These are phyloP conservation scores for Strigamia maritima DNA, from an alignment of 2,888 invertebrate genomes.

Conservation along the genomic window DNA sequence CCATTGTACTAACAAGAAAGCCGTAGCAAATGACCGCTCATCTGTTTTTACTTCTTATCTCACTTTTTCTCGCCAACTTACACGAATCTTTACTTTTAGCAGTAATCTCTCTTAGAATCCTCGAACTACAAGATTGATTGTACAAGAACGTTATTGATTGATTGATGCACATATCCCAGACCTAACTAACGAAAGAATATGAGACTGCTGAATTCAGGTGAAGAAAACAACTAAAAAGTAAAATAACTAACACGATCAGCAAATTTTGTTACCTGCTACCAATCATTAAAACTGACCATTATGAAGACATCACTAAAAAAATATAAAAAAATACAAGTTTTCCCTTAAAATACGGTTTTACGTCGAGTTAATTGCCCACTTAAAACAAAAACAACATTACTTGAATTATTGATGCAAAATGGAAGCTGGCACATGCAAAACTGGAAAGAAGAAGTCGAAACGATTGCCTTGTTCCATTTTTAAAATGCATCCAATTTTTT, in stretches of 20 bases:
- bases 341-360: not conserved
- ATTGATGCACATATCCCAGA: slow-evolving; percentile 6
- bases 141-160: not conserved
- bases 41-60: not conserved
- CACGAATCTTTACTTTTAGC: slow-evolving; percentile 19
- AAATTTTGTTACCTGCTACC: too few species aligned
- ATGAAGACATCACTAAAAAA: too few species aligned
- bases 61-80: not conserved
- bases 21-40: not conserved
- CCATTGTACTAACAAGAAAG: slow-evolving; percentile 13
- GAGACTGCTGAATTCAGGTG: not conserved
- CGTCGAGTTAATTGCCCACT: not conserved
- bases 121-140: not conserved
- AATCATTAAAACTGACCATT: too few species aligned
- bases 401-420: not conserved
- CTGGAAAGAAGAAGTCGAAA: not conserved
- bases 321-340: too few species aligned
- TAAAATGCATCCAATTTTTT: not conserved
- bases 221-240: not conserved
- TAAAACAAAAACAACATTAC: not conserved
- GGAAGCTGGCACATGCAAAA: not conserved
- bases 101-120: not conserved
- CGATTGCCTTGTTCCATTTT: not conserved
- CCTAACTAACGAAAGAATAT: not conserved
- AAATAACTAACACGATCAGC: too few species aligned